Evolutionary conservation across 2,888 invertebrate genomes (phyloP).

Genomic region (Drosophila basisetae): DNA sequence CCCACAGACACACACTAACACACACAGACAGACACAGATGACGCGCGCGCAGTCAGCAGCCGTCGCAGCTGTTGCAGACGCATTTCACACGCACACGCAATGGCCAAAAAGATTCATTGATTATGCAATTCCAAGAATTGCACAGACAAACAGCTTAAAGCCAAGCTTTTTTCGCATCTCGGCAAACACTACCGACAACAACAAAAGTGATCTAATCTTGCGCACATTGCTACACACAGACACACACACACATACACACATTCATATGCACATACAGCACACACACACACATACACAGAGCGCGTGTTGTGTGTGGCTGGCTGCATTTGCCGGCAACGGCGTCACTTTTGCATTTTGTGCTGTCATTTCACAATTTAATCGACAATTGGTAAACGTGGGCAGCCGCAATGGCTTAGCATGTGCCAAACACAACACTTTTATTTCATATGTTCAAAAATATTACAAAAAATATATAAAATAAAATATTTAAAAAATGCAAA

Average conservation of each 20-base stretch:
- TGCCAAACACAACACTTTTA: constrained; percentile 35
- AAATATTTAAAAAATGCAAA: constrained; percentile 15
- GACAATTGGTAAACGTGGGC: constrained; percentile 13
- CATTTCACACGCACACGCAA: constrained; percentile 60
- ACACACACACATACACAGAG: constrained; percentile 4
- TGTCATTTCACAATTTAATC: constrained; percentile 15
- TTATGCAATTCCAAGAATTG: constrained; percentile 55
- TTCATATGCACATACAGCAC: neutral
- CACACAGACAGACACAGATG: constrained; percentile 33
- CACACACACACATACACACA: constrained; percentile 20
- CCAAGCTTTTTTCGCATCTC: constrained; percentile 15
- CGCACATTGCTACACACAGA: constrained; percentile 32
- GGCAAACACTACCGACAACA: constrained; percentile 30
- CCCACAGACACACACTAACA: constrained; percentile 32
- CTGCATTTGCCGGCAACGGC: constrained; percentile 61
- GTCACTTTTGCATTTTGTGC: constrained; percentile 29
- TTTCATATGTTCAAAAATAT: constrained; percentile 11
- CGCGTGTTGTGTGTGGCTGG: constrained; percentile 29
- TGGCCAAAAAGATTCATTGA: constrained; percentile 48
- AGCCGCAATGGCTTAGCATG: neutral
- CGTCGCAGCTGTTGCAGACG: constrained; percentile 44
- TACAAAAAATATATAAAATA: constrained; percentile 16
- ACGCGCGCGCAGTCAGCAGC: constrained; percentile 57
- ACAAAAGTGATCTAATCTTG: constrained; percentile 59
- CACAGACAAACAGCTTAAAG: constrained; percentile 24